A percentile compares a stretch with the other conserved stretches of the same genome.
These are phyloP conservation scores for Phasia obesa DNA, from an alignment of 2,888 invertebrate genomes.

Conservation along the genomic window DNA sequence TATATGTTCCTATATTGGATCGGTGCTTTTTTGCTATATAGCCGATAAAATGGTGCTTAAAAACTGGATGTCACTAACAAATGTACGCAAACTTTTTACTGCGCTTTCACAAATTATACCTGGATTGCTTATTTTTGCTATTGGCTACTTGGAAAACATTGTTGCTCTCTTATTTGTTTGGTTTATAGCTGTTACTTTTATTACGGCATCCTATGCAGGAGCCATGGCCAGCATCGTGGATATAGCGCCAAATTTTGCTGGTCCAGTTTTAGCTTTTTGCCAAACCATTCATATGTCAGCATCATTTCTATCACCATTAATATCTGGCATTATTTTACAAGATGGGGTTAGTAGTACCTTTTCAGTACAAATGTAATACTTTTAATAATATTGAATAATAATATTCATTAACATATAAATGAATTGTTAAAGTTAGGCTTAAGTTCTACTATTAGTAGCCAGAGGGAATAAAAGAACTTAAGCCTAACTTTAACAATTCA, in stretches of 20 bases:
- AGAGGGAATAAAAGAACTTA: no score
- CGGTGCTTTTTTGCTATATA: conserved; percentile 87
- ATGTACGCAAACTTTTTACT: conserved; percentile 87
- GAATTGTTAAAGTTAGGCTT: no score
- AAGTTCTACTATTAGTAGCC: no score
- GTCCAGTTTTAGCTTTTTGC: conserved; percentile 88
- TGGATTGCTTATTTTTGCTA: conserved; percentile 85
- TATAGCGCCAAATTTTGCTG: conserved; percentile 90
- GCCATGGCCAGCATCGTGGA: conserved; percentile 91
- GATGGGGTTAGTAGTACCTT: conserved; percentile 80
- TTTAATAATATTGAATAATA: no score
- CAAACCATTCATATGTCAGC: conserved; percentile 91
- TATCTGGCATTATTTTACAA: conserved; percentile 85
- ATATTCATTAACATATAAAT: no score
- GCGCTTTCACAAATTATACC: conserved; percentile 88
- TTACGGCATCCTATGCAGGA: conserved; percentile 89
- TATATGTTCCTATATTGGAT: conserved; percentile 87
- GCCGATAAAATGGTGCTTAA: conserved; percentile 86
- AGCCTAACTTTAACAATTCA: no score
- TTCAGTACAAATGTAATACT: no score
- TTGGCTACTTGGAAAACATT: conserved; percentile 86
- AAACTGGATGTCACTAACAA: conserved; percentile 85
- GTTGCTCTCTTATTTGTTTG: conserved; percentile 85
- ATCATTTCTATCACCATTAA: conserved; percentile 87
- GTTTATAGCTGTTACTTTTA: conserved; percentile 87